phyloP scores from a whole-genome alignment of 2,797 vertebrate genomes.

The Bradypus variegatus region DNA sequence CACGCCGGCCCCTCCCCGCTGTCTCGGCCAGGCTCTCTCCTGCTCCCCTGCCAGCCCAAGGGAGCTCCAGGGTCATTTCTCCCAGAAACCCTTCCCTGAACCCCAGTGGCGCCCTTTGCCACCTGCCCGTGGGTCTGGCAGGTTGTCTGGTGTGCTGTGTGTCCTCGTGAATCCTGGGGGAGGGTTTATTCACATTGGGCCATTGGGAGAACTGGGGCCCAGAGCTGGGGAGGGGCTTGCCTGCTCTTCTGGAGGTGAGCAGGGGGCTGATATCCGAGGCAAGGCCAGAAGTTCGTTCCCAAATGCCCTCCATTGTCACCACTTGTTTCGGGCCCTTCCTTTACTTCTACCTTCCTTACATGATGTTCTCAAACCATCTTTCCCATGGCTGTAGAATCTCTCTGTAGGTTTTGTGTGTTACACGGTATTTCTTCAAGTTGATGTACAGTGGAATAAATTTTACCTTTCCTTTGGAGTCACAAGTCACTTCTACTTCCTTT shows the following conservation, averaged over 20 bases:
- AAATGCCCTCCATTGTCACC: too few species aligned
- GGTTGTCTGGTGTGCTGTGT: too few species aligned
- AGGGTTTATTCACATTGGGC: too few species aligned
- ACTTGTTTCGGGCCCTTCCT: too few species aligned
- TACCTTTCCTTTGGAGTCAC: not conserved
- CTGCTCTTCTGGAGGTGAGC: not conserved
- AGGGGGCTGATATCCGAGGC: not conserved
- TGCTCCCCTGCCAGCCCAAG: too few species aligned
- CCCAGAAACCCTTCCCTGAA: not conserved
- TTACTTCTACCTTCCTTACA: not conserved
- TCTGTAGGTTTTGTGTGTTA: not conserved
- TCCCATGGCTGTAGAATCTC: not conserved
- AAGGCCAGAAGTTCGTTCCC: too few species aligned
- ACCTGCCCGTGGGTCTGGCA: too few species aligned
- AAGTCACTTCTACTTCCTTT: not conserved
- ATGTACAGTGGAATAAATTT: not conserved
- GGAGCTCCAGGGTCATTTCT: not conserved
- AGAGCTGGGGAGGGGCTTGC: not conserved
- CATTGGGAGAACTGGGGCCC: not conserved
- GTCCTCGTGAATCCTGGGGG: too few species aligned
- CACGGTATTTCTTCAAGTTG: not conserved
- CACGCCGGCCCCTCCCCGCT: too few species aligned
- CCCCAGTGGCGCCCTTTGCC: not conserved
- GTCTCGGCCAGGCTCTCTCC: too few species aligned
- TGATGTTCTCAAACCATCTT: not conserved